These are phyloP conservation scores for Clarias magur DNA, from an alignment of 2,113 vertebrate genomes.

Conservation along the genomic window DNA sequence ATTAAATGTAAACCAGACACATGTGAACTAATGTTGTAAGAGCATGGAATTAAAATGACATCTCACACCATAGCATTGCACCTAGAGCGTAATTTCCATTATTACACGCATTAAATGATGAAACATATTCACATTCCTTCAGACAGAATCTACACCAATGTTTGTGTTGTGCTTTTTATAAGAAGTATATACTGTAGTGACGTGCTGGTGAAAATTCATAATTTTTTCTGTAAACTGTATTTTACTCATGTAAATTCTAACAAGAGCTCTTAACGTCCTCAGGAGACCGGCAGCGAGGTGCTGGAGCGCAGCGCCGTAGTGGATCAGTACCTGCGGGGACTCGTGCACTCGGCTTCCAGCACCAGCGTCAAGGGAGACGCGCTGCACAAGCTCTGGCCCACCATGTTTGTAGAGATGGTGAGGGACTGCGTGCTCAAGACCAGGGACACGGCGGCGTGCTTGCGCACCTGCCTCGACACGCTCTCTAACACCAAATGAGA, in stretches of 20 bases:
- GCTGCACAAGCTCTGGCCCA: slow-evolving; percentile 94
- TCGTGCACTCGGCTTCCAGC: slow-evolving; percentile 83
- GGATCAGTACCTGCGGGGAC: slow-evolving; percentile 79
- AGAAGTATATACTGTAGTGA: background rate
- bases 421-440: slow-evolving; percentile 90
- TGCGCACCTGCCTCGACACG: slow-evolving; percentile 82
- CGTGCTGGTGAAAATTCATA: background rate
- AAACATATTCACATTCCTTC: background rate
- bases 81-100: background rate
- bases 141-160: background rate
- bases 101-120: background rate
- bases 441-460: slow-evolving; percentile 80
- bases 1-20: background rate
- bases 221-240: background rate
- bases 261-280: slow-evolving; percentile 21
- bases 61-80: background rate
- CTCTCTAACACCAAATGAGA: slow-evolving; percentile 72
- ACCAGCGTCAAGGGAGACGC: slow-evolving; percentile 88
- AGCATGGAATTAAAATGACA: background rate
- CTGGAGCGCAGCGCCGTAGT: slow-evolving; percentile 63
- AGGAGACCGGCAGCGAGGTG: slow-evolving; percentile 66
- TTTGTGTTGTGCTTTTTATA: background rate
- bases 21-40: background rate
- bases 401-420: slow-evolving; percentile 92
- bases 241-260: background rate